Evolutionary conservation across 2,888 invertebrate species (phyloP), one percentile per base, ranked within the genome.

Genomic region (Phyllotreta cruciferae): DNA sequence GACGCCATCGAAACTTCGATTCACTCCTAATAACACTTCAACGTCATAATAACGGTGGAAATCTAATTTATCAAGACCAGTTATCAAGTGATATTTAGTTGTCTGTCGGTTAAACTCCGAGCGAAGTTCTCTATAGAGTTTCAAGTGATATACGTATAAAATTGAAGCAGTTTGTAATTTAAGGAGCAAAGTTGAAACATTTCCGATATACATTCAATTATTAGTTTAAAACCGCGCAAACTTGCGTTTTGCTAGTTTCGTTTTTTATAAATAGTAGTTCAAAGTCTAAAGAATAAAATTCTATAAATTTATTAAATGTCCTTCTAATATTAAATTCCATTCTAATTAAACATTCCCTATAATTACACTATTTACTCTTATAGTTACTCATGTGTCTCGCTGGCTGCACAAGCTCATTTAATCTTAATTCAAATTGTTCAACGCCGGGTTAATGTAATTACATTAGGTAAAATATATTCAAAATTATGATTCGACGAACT

Each of bases 21-120:
- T 56, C 56, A 56, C 45, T 38, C 38, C 37, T 56, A 56, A 56
- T 56, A 56, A 45, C 45, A 36, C 37, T 56, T 36, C 37, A 24
- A 56, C 42, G 37, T 56, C 56, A 56, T 6, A 9, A 24, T 56
- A 45, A 45, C 38, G 37, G 41, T 37, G 14, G 9, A 24, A 56
- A 56, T 56, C 37, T 35, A 56, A 56, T 56, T 56, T 56, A 34
- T 36, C 36, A 36, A 8, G 37, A 56, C 13, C 24, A 35, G 45
- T 45, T 56, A 56, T 45, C 56, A 45, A 56, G 56, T 44, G 56
- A 49, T 49, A 49, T 35, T 35, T 49, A 35, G 49, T 49, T 49
- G 49, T 49, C 49, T 49, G 49, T 49, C 36, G 44, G 44, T 14
- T 14, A 45, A 56, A 45, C 37, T 56, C 11, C 35, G 37, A 11